phyloP scores from a whole-genome alignment of 2,888 invertebrate genomes.

The Diarsia dahlii region DNA sequence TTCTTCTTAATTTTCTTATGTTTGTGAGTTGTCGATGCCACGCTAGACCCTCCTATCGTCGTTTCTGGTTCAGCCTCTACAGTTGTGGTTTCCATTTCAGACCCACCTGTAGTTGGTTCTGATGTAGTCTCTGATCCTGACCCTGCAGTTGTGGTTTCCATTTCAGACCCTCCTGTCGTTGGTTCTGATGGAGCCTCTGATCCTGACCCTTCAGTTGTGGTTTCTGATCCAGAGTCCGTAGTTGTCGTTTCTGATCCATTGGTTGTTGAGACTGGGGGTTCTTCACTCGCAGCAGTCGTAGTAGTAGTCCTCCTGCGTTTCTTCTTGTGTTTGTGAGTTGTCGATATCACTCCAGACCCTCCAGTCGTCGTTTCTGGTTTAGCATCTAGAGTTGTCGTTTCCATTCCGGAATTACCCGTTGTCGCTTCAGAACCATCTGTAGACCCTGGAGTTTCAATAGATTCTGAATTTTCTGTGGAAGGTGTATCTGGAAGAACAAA shows the following conservation, averaged over 20 bases:
- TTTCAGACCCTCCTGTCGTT: not conserved
- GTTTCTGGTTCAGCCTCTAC: not conserved
- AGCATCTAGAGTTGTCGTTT: not conserved
- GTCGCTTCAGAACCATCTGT: not conserved
- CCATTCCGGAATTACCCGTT: not conserved
- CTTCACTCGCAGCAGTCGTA: not conserved
- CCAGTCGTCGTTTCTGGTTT: too few relatives aligned
- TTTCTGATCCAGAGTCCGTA: too few relatives aligned
- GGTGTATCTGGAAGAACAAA: constrained; percentile 28
- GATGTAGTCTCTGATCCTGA: not conserved
- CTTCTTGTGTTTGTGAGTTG: not conserved
- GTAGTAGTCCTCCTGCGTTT: not conserved
- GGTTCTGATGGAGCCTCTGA: too few relatives aligned
- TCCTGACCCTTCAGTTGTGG: too few relatives aligned
- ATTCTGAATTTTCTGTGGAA: not conserved
- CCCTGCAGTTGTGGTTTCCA: not conserved
- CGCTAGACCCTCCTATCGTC: not conserved
- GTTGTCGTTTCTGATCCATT: not conserved
- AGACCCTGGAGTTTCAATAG: not conserved
- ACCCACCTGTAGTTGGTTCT: not conserved
- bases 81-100: not conserved
- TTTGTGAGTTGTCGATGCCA: not conserved
- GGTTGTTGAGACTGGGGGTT: not conserved
- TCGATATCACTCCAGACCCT: not conserved
- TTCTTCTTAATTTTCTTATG: not conserved